These are phyloP conservation scores for Archocentrus centrarchus DNA, from an alignment of 2,113 vertebrate genomes.

Conservation along the genomic window DNA sequence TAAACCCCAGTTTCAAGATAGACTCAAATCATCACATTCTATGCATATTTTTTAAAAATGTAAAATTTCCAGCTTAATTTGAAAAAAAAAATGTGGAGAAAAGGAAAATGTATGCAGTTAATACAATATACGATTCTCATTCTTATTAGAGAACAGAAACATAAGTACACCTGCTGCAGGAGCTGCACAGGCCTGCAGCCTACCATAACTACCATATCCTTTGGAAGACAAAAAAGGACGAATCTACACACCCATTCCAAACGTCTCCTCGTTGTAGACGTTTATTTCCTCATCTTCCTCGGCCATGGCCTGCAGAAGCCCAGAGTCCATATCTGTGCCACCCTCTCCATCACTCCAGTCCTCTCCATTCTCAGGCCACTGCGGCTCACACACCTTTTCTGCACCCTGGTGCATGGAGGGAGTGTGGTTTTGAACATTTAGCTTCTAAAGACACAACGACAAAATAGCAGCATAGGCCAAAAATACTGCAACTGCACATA, in stretches of 20 bases:
- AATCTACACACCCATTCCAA: constrained; percentile 82
- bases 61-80: too few species aligned
- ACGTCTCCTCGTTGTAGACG: constrained; percentile 88
- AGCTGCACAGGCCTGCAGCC: too few species aligned
- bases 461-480: too few species aligned
- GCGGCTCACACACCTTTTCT: constrained; percentile 16
- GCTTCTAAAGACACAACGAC: too few species aligned
- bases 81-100: too few species aligned
- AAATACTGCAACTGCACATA: neutral
- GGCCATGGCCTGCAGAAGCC: constrained; percentile 84
- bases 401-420: constrained; percentile 31
- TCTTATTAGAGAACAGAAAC: too few species aligned
- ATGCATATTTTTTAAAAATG: too few species aligned
- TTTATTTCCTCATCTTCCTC: constrained; percentile 90
- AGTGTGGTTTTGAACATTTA: neutral
- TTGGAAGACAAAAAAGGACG: neutral
- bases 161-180: too few species aligned
- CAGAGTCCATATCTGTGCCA: constrained; percentile 74
- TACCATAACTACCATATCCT: too few species aligned
- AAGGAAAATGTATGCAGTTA: fast-evolving
- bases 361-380: constrained; percentile 85
- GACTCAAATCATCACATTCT: neutral
- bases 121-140: too few species aligned
- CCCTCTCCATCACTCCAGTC: constrained; percentile 77
- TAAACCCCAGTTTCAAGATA: neutral